Base-by-base conservation (phyloP, 2,888 invertebrate genomes). In the Mycogona germanica region DNA sequence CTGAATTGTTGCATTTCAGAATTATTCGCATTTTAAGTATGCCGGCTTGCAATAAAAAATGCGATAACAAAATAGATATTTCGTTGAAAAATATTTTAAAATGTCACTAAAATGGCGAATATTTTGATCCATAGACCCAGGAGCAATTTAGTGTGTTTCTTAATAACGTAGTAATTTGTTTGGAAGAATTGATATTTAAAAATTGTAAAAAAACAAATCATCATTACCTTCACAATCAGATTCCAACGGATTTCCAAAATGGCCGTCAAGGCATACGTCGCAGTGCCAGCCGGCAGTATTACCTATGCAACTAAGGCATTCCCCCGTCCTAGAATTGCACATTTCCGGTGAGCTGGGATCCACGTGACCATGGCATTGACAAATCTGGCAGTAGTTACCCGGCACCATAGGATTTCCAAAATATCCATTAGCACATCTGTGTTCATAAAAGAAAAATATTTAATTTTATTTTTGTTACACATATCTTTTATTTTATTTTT, bases 321-420 rank as follows among this genome's bases (percentile, higher is more conserved):
- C 78, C 1, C 97, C 97, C 0, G 85, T 84, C 61, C 76, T 71
- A 38, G 79, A 76, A 70, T 95, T 86, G 71, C 97, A 77, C 58
- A 89, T 69, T 7, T 68, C 70, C 9, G 67, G 63, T 9, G 63
- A 62, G 26, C 59, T 62, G n/a, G 59, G 53, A 67, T 93, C 92
- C 2, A 84, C 86, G 66, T 96, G 96, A 1, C 87, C 89, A 50
- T 81, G 84, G 68, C 97, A 98, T 35, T 78, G 76, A 70, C 97
- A 97, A 0, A 79, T 79, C 62, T 75, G 73, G 66, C 96, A 92
- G 21, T 71, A 74, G 41, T 81, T 80, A 3, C 86, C 88, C 3
- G 77, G 69, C 37, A 75, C 73, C 2, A 75, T 73, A 0, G 95
- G 91, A 57, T 84, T 78, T 2, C 95, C 95, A 73, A 80, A 91